phyloP scores from a whole-genome alignment of 2,797 vertebrate species.

The Tadarida brasiliensis region DNA sequence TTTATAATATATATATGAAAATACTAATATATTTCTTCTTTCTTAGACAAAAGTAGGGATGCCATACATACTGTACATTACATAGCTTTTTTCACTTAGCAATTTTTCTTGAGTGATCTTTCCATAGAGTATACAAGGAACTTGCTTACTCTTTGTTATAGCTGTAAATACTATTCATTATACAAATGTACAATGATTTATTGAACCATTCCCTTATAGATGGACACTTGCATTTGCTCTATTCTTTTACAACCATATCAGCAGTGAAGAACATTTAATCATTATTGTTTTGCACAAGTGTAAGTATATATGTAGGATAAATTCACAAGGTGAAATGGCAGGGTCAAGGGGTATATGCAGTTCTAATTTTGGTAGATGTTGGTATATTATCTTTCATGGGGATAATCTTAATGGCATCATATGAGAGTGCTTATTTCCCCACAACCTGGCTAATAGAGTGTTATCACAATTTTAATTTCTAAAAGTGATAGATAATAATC shows the following conservation, averaged over 20 bases:
- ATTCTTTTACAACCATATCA: neutral
- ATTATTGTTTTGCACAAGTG: neutral
- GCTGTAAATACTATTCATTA: neutral
- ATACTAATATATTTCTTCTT: neutral
- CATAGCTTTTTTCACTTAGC: neutral
- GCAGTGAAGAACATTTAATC: neutral
- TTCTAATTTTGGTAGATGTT: conserved; percentile 44
- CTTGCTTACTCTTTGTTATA: neutral
- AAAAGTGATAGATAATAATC: neutral
- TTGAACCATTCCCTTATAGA: neutral
- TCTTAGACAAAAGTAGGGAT: neutral
- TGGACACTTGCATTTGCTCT: neutral
- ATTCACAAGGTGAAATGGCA: neutral
- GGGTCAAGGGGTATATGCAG: neutral
- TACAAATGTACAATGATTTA: neutral
- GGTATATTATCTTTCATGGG: neutral
- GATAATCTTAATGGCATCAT: neutral
- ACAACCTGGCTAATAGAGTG: neutral
- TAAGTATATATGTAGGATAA: neutral
- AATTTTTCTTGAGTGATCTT: neutral
- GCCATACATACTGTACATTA: neutral
- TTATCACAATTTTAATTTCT: conserved; percentile 35
- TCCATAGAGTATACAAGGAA: neutral
- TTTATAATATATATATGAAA: neutral
- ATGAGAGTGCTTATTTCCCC: neutral